Evolutionary conservation across 2,113 vertebrate species (phyloP), one percentile per base, ranked within the genome.

Genomic region (Silurus asotus): DNA sequence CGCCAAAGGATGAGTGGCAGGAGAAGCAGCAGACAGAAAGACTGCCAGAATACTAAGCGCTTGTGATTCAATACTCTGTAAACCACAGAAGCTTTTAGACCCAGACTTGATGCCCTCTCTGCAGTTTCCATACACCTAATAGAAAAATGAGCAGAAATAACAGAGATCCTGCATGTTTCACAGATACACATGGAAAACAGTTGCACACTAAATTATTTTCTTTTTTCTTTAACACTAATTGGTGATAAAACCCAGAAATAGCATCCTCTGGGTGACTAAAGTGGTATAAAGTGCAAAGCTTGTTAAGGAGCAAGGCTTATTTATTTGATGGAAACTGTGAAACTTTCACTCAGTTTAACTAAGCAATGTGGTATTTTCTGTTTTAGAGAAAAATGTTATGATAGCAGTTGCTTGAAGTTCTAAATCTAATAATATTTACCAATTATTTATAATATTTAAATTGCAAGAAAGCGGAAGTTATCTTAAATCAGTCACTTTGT

Each of bases 1-100:
- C 75, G 37, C 28, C 74, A 79, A 23, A 75, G 72, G 49, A 19
- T 84, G 83, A 70, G 65, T 19, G 48, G 14, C 64, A 69, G 48
- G 85, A 64, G 83, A 76, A 45, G 80, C 51, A 72, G 82, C n/a
- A 62, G 53, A 69, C 25, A 62, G 78, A 85, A 72, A 86, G 85
- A 77, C 59, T 81, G 49, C 64, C 80, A 83, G 87, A 88, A 90
- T 90, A 89, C 88, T 86, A 89, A 89, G 84, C n/a, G 70, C 59
- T 84, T 89, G 59, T 45, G 48, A 80, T 88, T 86, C 84, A 89
- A 81, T 83, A 67, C 28, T 82, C 25, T 61, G 19, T 17, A 75
- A 82, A 81, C 76, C 45, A 67, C 77, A 64, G 64, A 58, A 74
- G 62, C 80, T 53, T 56, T 45, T 69, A 77, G 81, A 80, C 11